Conservation (phyloP, 2,888 invertebrate species). For the Uloborus plumipes region DNA sequence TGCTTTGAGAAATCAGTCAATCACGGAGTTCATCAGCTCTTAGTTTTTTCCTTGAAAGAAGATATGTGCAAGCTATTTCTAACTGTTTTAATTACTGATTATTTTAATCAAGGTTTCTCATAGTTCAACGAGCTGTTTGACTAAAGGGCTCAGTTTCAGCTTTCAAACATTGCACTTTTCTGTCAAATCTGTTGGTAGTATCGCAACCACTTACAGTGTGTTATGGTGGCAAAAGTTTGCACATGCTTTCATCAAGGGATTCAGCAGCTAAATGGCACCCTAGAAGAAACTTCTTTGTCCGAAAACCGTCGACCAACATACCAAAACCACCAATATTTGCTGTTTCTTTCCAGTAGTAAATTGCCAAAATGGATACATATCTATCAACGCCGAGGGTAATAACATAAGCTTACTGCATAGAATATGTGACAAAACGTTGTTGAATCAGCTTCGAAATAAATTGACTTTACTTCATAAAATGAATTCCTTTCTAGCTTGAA, state of each 20-base stretch:
- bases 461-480: background rate
- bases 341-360: background rate
- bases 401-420: background rate
- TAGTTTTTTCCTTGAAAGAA: background rate
- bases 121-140: background rate
- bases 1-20: background rate
- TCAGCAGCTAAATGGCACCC: slow-evolving; percentile 8
- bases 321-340: background rate
- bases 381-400: background rate
- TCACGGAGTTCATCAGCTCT: background rate
- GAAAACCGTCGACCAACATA: background rate
- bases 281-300: background rate
- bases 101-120: background rate
- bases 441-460: background rate
- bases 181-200: background rate
- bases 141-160: background rate
- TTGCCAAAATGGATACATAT: background rate
- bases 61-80: no score
- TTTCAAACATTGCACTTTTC: background rate
- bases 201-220: background rate
- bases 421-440: background rate
- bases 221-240: background rate
- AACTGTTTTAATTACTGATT: background rate
- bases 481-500: background rate
- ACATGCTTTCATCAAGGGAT: background rate